A percentile compares a stretch with the other conserved stretches of the same genome.
Evolutionary conservation across 2,113 vertebrate species (phyloP).

Genomic region (Meles meles): DNA sequence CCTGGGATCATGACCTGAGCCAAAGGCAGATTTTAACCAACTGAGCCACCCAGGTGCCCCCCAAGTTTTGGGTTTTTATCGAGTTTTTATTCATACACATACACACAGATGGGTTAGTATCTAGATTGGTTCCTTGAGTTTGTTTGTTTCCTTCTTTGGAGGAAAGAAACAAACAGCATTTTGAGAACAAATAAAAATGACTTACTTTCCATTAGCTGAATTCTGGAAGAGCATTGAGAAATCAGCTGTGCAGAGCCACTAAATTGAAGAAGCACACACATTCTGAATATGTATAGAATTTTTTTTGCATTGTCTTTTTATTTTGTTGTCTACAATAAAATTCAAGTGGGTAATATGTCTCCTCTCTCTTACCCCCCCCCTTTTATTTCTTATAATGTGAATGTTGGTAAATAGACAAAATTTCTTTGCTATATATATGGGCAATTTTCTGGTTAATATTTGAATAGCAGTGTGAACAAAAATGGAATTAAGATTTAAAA

Average conservation of each 20-base stretch:
- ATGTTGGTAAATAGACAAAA: not conserved
- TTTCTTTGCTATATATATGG: not conserved
- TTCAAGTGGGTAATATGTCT: not conserved
- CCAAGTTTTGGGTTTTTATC: not conserved
- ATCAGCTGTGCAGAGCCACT: not conserved
- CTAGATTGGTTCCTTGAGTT: not conserved
- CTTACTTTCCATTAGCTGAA: not conserved
- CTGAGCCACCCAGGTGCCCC: too few relatives aligned
- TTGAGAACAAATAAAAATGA: not conserved
- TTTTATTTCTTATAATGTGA: not conserved
- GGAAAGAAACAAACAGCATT: not conserved
- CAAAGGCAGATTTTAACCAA: too few relatives aligned
- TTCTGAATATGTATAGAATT: not conserved
- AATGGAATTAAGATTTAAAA: not conserved
- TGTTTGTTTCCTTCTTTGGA: not conserved
- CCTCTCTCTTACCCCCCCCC: not conserved
- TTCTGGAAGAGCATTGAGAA: not conserved
- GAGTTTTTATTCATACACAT: not conserved
- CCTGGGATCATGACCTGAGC: too few relatives aligned
- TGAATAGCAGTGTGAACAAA: not conserved
- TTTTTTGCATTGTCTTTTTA: not conserved
- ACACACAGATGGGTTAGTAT: not conserved
- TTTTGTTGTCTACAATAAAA: not conserved
- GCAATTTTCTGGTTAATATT: not conserved
- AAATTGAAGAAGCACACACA: not conserved